Conservation (phyloP, 1,140 invertebrate species). For the Drosophila cardini region DNA sequence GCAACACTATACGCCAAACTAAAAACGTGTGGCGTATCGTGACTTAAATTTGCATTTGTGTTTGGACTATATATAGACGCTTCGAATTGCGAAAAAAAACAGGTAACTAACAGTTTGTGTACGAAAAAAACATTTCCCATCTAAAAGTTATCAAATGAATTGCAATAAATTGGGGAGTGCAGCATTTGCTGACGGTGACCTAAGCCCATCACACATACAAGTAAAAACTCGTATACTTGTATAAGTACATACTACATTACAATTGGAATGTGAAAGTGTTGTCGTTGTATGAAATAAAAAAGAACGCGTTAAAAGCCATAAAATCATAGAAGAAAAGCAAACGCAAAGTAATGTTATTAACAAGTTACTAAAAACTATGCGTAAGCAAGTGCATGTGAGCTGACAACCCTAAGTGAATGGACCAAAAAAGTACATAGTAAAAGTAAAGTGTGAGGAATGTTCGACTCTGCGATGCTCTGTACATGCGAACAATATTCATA, state of each 20-base stretch:
- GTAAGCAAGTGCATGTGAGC: slow-evolving; percentile 1
- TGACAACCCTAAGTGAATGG: slow-evolving; percentile 31
- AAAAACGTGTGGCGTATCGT: slow-evolving; percentile 71
- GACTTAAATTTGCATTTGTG: slow-evolving; percentile 62
- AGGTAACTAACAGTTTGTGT: slow-evolving; percentile 37
- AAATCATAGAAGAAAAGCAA: slow-evolving; percentile 16
- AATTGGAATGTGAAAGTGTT: slow-evolving; percentile 75
- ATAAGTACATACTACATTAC: slow-evolving; percentile 29
- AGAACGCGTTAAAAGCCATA: slow-evolving; percentile 18
- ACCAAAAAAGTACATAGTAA: slow-evolving; percentile 25
- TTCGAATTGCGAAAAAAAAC: slow-evolving; percentile 49
- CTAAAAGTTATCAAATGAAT: not conserved
- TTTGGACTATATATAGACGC: slow-evolving; percentile 50
- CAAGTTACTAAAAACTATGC: not conserved
- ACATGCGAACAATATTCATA: not conserved
- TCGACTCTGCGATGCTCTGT: slow-evolving; percentile 25
- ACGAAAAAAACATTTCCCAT: not conserved
- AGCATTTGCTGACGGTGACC: slow-evolving; percentile 62
- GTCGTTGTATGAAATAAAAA: slow-evolving; percentile 58
- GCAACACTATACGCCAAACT: slow-evolving; percentile 51
- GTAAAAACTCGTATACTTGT: slow-evolving; percentile 24
- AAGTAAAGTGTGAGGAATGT: slow-evolving; percentile 20
- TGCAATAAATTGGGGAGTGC: slow-evolving; percentile 24
- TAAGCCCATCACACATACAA: slow-evolving; percentile 62
- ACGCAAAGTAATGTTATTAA: not conserved